phyloP scores from a whole-genome alignment of 92 coral and sea anemone species.

The Galaxea fascicularis region DNA sequence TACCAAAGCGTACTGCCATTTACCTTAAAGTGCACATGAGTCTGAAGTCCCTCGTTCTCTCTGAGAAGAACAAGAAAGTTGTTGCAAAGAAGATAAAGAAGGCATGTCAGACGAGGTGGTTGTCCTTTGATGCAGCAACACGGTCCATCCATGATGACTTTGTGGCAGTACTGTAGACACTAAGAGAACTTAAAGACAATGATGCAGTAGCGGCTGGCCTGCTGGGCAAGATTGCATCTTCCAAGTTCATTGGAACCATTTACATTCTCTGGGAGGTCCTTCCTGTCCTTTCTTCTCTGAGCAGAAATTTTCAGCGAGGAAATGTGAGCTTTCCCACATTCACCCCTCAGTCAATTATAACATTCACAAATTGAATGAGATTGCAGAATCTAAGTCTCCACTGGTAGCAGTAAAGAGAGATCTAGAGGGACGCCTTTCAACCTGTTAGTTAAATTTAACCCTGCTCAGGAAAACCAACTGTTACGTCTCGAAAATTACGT shows the following conservation, averaged over 20 bases:
- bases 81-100: constrained; percentile 46
- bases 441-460: not conserved
- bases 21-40: constrained; percentile 22
- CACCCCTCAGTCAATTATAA: constrained; percentile 36
- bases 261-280: too few species aligned
- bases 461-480: not conserved
- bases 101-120: constrained; percentile 53
- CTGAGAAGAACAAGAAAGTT: constrained; percentile 49
- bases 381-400: constrained; percentile 43
- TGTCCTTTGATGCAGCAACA: constrained; percentile 51
- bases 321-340: constrained; percentile 31
- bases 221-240: too few species aligned
- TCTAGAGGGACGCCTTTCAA: not conserved
- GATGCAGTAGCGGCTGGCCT: constrained; percentile 42
- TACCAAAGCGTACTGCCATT: constrained; percentile 33
- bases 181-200: constrained; percentile 4
- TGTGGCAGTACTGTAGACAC: constrained; percentile 32
- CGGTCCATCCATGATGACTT: constrained; percentile 25
- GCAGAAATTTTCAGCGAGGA: too few species aligned
- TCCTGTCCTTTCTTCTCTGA: too few species aligned
- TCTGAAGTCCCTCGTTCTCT: constrained; percentile 24
- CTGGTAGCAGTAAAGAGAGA: constrained; percentile 28
- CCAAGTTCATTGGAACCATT: too few species aligned
- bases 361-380: constrained; percentile 26
- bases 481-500: not conserved